phyloP scores from a whole-genome alignment of 2,797 vertebrate genomes.

The Simalia tracyae region DNA sequence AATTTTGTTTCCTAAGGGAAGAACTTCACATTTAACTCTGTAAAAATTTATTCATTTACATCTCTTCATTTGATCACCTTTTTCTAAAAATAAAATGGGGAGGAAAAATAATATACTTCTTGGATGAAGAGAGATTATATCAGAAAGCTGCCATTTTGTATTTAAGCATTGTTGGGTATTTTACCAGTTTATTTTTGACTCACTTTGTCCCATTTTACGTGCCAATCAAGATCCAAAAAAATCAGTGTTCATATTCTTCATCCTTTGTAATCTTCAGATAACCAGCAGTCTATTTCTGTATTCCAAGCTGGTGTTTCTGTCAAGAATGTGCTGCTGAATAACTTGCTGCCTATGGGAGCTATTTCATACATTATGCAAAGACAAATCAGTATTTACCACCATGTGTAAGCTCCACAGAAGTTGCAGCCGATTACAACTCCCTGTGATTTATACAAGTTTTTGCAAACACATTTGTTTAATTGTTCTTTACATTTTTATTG shows the following conservation, averaged over 20 bases:
- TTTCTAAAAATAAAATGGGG: not conserved
- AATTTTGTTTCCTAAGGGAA: not conserved
- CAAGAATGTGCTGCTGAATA: not conserved
- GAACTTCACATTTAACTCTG: not conserved
- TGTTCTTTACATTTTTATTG: not conserved
- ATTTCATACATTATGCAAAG: not conserved
- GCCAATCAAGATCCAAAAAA: not conserved
- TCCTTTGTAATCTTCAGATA: not conserved
- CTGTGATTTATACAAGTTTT: not conserved
- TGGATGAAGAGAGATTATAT: not conserved
- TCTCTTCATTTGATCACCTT: not conserved
- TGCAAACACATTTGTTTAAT: not conserved
- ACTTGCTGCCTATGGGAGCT: not conserved
- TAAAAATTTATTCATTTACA: not conserved
- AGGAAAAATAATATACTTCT: not conserved
- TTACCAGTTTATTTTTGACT: not conserved
- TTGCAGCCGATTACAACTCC: not conserved
- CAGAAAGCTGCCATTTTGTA: not conserved
- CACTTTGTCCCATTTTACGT: not conserved
- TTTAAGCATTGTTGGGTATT: not conserved
- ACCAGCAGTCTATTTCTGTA: not conserved
- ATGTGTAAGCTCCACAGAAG: not conserved
- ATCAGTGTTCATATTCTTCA: not conserved
- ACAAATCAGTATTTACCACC: not conserved
- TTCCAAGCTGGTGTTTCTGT: not conserved